phyloP scores from a whole-genome alignment of 1,140 invertebrate genomes.

The Trichomalopsis sarcophagae region DNA sequence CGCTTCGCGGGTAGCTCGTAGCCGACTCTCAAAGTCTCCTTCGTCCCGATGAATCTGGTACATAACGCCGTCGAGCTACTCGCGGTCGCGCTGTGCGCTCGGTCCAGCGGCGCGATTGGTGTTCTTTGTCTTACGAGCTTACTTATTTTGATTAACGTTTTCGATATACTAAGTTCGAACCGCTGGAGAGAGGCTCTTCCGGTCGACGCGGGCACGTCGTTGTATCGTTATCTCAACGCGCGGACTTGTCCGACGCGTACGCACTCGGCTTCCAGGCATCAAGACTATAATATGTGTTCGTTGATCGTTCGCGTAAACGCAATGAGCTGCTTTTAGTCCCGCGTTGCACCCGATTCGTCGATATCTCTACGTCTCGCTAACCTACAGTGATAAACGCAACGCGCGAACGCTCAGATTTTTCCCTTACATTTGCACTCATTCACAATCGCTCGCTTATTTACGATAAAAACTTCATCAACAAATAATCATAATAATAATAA shows the following conservation, averaged over 20 bases:
- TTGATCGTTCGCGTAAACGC: not conserved
- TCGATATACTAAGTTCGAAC: not conserved
- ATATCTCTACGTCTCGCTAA: conserved; percentile 26
- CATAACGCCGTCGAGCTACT: not conserved
- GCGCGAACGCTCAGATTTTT: conserved; percentile 44
- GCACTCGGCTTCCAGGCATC: not conserved
- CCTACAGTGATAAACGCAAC: conserved; percentile 20
- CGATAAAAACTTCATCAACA: conserved; percentile 24
- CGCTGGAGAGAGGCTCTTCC: not conserved
- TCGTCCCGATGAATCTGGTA: too few relatives aligned
- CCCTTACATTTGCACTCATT: conserved; percentile 4
- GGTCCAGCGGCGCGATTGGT: not conserved
- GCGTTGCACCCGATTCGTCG: conserved; percentile 6
- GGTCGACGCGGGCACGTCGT: not conserved
- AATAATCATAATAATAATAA: conserved; percentile 33
- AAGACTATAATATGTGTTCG: not conserved
- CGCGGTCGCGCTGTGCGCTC: not conserved
- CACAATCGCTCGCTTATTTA: conserved; percentile 22
- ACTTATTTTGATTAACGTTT: not conserved
- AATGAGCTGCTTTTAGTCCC: not conserved
- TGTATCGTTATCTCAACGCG: conserved; percentile 1
- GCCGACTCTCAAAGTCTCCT: too few relatives aligned
- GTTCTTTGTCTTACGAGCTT: not conserved
- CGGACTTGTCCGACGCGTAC: not conserved
- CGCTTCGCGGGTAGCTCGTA: not conserved